Evolutionary conservation across 2,888 invertebrate species (phyloP).

Genomic region (Dynastes grantii): DNA sequence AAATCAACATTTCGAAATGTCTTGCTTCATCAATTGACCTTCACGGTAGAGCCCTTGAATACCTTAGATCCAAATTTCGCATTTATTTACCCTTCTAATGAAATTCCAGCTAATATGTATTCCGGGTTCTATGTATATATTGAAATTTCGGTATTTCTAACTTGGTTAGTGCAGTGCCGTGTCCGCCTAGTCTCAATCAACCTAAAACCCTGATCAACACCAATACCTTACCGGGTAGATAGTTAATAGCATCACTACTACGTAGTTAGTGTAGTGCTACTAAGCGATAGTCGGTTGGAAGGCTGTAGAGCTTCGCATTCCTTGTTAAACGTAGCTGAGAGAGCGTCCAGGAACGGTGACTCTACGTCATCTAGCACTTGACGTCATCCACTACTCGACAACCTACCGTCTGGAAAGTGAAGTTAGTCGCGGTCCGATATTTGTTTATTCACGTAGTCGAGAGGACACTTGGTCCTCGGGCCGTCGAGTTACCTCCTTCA

Average conservation of each 20-base stretch:
- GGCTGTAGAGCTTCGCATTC: neutral
- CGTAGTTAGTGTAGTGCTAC: neutral
- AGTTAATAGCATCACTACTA: no score
- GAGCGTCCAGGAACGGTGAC: slow-evolving; percentile 49
- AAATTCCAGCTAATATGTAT: slow-evolving; percentile 59
- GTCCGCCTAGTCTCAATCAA: slow-evolving; percentile 32
- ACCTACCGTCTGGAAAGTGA: slow-evolving; percentile 30
- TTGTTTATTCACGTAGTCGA: slow-evolving; percentile 50
- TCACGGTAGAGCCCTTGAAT: no score
- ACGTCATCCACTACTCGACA: slow-evolving; percentile 29
- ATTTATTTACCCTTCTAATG: slow-evolving; percentile 59
- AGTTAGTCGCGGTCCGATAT: slow-evolving; percentile 44
- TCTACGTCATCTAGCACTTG: slow-evolving; percentile 38
- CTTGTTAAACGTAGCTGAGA: neutral
- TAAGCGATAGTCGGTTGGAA: neutral
- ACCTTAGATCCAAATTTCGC: no score
- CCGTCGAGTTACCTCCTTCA: slow-evolving; percentile 18
- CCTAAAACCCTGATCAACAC: neutral
- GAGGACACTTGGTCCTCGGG: slow-evolving; percentile 47
- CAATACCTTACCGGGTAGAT: no score
- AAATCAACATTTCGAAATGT: no score
- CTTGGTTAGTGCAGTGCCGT: slow-evolving; percentile 51
- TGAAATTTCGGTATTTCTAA: slow-evolving; percentile 54
- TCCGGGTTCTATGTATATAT: slow-evolving; percentile 38
- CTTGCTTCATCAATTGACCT: no score